These are phyloP conservation scores for Odontomyia ornata DNA, from an alignment of 2,888 invertebrate genomes.

Conservation along the genomic window DNA sequence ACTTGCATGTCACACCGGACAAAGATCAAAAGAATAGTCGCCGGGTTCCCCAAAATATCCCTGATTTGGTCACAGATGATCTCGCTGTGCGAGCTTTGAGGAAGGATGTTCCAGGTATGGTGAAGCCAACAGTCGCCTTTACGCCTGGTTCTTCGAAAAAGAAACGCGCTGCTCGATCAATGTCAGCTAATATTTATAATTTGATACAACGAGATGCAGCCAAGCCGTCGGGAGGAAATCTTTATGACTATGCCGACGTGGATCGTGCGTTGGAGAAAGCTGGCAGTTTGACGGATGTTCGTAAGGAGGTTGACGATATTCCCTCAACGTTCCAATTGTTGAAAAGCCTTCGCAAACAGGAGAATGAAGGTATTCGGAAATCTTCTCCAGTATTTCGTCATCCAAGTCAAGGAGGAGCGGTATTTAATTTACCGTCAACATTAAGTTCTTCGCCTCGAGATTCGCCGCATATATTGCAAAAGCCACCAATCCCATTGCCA, in stretches of 20 bases:
- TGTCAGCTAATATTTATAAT: constrained; percentile 85
- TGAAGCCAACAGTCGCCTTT: constrained; percentile 56
- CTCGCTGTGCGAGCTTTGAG: constrained; percentile 85
- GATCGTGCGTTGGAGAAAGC: constrained; percentile 69
- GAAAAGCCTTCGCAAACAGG: constrained; percentile 59
- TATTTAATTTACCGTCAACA: constrained; percentile 60
- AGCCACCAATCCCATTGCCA: constrained; percentile 69
- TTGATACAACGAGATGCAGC: constrained; percentile 73
- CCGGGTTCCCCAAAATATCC: constrained; percentile 58
- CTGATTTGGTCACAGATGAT: constrained; percentile 87
- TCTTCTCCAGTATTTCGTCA: constrained; percentile 57
- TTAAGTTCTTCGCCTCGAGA: constrained; percentile 53
- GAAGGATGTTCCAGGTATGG: constrained; percentile 71
- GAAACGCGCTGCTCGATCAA: constrained; percentile 81
- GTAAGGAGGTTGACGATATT: constrained; percentile 56
- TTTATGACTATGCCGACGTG: constrained; percentile 69
- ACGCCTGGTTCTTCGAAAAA: constrained; percentile 69
- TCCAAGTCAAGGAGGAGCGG: constrained; percentile 62
- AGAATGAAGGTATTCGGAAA: constrained; percentile 50
- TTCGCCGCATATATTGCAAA: constrained; percentile 61
- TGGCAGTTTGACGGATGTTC: constrained; percentile 70
- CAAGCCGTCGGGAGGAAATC: constrained; percentile 64
- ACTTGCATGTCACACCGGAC: constrained; percentile 79
- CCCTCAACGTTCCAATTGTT: constrained; percentile 59
- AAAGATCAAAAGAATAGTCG: constrained; percentile 67